These are phyloP conservation scores for Ametastegia equiseti DNA, from an alignment of 2,888 invertebrate genomes.

Conservation along the genomic window DNA sequence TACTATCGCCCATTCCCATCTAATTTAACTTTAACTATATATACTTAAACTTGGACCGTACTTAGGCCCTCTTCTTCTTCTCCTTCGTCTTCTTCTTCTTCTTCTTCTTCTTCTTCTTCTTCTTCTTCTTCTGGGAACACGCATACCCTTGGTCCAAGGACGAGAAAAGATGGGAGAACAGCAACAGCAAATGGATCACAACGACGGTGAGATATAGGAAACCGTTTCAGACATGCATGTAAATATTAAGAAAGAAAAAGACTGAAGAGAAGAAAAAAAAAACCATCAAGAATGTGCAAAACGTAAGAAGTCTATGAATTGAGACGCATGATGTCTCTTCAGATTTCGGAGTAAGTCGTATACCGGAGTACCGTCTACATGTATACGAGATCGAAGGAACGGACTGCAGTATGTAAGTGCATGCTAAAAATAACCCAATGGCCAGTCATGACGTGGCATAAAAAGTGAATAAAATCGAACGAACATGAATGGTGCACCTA, in stretches of 20 bases:
- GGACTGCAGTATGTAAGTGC: not conserved
- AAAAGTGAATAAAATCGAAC: slow-evolving; percentile 39
- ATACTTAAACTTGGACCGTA: slow-evolving; percentile 44
- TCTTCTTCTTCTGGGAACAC: slow-evolving; percentile 40
- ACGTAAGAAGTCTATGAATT: not conserved
- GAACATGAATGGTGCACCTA: slow-evolving; percentile 48
- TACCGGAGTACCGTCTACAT: not conserved
- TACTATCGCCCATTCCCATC: slow-evolving; percentile 47
- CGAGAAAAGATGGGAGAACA: not conserved
- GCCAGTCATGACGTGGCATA: slow-evolving; percentile 34
- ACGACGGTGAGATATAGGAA: not conserved
- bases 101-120: slow-evolving; percentile 18
- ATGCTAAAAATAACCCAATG: slow-evolving; percentile 3
- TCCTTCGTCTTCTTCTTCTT: slow-evolving; percentile 34
- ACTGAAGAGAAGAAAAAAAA: not conserved
- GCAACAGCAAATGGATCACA: not conserved
- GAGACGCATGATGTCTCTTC: not conserved
- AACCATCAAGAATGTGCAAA: not conserved
- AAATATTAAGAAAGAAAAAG: not conserved
- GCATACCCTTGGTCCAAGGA: not conserved
- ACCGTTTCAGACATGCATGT: not conserved
- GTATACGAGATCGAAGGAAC: not conserved
- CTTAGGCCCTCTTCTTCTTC: slow-evolving; percentile 34
- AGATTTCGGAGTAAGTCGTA: not conserved
- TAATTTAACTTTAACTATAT: slow-evolving; percentile 48